Evolutionary conservation across 2,797 vertebrate genomes (phyloP), one percentile per base, ranked within the genome.

Genomic region (Pseudochaenichthys georgianus): DNA sequence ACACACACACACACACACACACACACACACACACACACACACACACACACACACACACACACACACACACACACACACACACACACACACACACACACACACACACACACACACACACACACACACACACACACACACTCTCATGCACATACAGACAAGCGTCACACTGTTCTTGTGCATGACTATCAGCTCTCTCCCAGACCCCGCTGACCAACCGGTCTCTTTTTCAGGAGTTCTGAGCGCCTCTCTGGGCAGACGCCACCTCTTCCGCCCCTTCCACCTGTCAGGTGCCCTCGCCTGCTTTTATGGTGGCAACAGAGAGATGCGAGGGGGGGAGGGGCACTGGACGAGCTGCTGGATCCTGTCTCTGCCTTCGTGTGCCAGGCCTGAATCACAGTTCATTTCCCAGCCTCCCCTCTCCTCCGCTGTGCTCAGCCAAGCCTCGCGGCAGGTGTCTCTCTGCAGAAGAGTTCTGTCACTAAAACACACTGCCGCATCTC

Each of bases 251-350:
- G 88, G 87, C 78, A 80, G 80, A 54, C 28, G 85, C 90, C 87
- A 90, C 72, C 71, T 64, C 70, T 81, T 84, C 89, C 77, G 23
- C 84, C 86, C 83, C 80, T 69, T 91, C 89, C 92, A 94, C 92
- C 93, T 95, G 94, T 91, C 91, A 93, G 93, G 92, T 94, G 93
- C 77, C 88, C 85, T 87, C 86, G 80, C 87, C 74, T 77, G 70
- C 90, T 88, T 88, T 88, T 90, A 87, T 80, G 55, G 75, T 55
- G 75, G 64, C 31, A 15, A 61, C 43, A 38, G 34, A 19, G 60
- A 77, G 75, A 64, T 79, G 75, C n/a, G 77, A 73, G 50, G 61
- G 52, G 10, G 55, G 71, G 21, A 21, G 11, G 51, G 65, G 31
- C 72, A 59, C 62, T 82, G 83, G 92, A 83, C 78, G 60, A 82